phyloP scores from a whole-genome alignment of 1,140 invertebrate genomes.

The Euura lappo region DNA sequence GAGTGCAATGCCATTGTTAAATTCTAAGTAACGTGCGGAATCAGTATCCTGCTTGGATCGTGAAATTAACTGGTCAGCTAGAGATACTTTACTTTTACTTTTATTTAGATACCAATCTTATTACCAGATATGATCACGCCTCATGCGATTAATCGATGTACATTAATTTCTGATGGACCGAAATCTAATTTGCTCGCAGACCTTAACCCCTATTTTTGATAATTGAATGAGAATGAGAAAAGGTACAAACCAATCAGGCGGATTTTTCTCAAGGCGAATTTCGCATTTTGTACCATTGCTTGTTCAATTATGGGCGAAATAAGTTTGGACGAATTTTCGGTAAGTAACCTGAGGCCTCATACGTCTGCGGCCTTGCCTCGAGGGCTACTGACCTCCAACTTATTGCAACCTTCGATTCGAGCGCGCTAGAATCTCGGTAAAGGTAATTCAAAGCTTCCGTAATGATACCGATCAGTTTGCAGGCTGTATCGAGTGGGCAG shows the following conservation, averaged over 20 bases:
- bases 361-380: background rate
- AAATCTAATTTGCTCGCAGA: no score
- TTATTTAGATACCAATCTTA: no score
- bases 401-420: background rate
- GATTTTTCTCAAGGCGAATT: constrained; percentile 7
- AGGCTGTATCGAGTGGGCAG: no score
- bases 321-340: background rate
- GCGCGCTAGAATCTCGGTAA: background rate
- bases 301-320: background rate
- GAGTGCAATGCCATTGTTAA: background rate
- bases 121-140: no score
- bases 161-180: background rate
- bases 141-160: background rate
- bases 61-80: no score
- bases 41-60: background rate
- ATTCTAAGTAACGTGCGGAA: background rate
- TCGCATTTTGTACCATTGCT: background rate
- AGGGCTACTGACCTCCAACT: constrained; percentile 3
- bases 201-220: no score
- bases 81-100: no score
- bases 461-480: background rate
- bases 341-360: no score
- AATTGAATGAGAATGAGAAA: background rate
- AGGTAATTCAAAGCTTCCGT: background rate
- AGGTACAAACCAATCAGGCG: background rate